Percentiles rank a stretch among this genome's conserved stretches.
Evolutionary conservation across 2,797 vertebrate genomes (phyloP).

Genomic region (Sebastes elongatus): DNA sequence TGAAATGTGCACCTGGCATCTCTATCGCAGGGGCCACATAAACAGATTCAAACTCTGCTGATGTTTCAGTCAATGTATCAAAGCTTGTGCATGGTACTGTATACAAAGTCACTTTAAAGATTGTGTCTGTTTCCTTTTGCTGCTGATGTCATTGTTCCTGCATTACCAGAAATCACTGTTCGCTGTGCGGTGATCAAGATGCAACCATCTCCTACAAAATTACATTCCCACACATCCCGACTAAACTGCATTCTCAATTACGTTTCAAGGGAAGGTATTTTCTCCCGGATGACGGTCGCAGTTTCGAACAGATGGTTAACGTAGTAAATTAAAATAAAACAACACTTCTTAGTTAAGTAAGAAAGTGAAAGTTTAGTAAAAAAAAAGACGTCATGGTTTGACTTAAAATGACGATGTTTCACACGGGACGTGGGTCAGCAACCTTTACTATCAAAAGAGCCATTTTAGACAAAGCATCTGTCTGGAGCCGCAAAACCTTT

Average conservation of each 20-base stretch:
- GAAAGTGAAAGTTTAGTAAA: too few species aligned
- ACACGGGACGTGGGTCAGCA: too few species aligned
- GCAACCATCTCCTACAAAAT: too few species aligned
- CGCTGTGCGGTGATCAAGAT: neutral
- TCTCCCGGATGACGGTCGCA: too few species aligned
- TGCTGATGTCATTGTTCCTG: neutral
- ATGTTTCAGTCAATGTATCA: neutral
- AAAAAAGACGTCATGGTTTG: too few species aligned
- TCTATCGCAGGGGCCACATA: neutral
- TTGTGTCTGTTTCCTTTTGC: neutral
- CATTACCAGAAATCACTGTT: neutral
- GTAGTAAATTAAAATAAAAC: too few species aligned
- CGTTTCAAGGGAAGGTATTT: too few species aligned
- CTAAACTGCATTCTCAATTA: too few species aligned
- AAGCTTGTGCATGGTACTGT: neutral
- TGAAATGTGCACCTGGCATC: conserved; percentile 17
- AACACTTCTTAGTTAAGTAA: too few species aligned
- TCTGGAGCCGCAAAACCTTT: accelerated
- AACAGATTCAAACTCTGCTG: neutral
- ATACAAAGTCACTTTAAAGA: neutral
- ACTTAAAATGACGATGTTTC: too few species aligned
- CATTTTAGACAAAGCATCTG: accelerated
- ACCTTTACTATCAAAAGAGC: too few species aligned
- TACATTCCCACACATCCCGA: accelerated
- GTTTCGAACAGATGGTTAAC: too few species aligned